A percentile compares a stretch with the other conserved stretches of the same genome.
phyloP scores from a whole-genome alignment of 2,888 invertebrate genomes.

The Chesias legatella region DNA sequence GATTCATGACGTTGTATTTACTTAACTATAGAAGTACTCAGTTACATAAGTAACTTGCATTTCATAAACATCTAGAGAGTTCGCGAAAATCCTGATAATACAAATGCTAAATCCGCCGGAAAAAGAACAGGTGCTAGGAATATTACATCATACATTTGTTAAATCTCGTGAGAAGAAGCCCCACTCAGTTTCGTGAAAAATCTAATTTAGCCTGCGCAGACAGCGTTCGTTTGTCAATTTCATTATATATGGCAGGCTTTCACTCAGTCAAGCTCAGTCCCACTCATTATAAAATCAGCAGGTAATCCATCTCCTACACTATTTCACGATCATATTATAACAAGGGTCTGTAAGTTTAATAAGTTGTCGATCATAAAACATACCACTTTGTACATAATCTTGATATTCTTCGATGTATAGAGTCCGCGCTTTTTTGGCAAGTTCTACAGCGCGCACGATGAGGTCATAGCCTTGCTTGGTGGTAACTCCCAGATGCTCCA shows the following conservation, averaged over 20 bases:
- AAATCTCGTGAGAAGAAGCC: conserved; percentile 7
- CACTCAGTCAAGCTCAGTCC: conserved; percentile 27
- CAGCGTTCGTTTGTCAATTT: conserved; percentile 36
- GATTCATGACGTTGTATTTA: too few species aligned
- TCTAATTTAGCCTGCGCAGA: conserved; percentile 27
- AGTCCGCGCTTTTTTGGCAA: conserved; percentile 86
- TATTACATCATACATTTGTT: neutral
- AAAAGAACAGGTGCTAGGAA: neutral
- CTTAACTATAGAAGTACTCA: too few species aligned
- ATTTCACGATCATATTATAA: too few species aligned
- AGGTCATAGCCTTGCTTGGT: conserved; percentile 85
- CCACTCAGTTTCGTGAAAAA: conserved; percentile 19
- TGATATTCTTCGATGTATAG: conserved; percentile 81
- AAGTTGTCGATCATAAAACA: conserved; percentile 23
- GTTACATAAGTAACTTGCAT: neutral
- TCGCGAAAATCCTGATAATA: neutral
- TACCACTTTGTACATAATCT: conserved; percentile 59
- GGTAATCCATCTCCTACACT: conserved; percentile 7
- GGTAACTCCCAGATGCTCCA: conserved; percentile 85
- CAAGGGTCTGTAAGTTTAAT: too few species aligned
- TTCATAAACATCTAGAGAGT: neutral
- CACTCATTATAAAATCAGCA: conserved; percentile 29
- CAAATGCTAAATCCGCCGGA: too few species aligned
- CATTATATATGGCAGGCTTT: conserved; percentile 35
- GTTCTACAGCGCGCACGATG: conserved; percentile 85